These are phyloP conservation scores for Triplophysa siluroides DNA, from an alignment of 2,113 vertebrate species.

Conservation along the genomic window DNA sequence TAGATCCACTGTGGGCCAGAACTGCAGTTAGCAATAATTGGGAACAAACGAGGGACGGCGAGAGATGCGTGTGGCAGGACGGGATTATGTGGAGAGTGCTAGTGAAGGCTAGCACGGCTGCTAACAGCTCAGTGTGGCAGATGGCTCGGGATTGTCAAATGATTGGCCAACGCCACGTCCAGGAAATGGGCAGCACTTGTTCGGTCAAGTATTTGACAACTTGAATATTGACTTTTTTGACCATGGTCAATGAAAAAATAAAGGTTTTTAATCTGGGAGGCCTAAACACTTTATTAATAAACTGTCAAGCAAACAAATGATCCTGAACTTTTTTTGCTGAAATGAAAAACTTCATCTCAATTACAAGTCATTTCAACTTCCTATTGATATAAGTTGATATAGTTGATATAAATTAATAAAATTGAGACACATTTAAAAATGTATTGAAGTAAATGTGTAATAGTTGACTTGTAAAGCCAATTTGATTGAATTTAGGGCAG, in stretches of 20 bases:
- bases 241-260: neutral
- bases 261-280: too few relatives aligned
- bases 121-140: constrained; percentile 43
- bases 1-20: constrained; percentile 51
- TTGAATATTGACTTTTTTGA: neutral
- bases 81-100: constrained; percentile 44
- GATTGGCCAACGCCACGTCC: constrained; percentile 31
- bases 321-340: too few relatives aligned
- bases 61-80: constrained; percentile 36
- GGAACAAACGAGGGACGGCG: constrained; percentile 61
- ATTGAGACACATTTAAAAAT: too few relatives aligned
- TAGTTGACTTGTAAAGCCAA: too few relatives aligned
- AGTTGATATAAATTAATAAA: too few relatives aligned
- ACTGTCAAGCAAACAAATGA: too few relatives aligned
- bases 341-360: too few relatives aligned
- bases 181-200: neutral
- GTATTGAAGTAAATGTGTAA: too few relatives aligned
- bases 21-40: constrained; percentile 62
- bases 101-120: constrained; percentile 27
- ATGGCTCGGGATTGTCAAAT: constrained; percentile 49
- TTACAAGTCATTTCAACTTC: too few relatives aligned
- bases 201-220: constrained; percentile 29
- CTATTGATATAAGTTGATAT: too few relatives aligned
- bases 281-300: too few relatives aligned
- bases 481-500: too few relatives aligned